Base-by-base conservation (phyloP, 2,888 invertebrate species). In the Andrena flavipes region DNA sequence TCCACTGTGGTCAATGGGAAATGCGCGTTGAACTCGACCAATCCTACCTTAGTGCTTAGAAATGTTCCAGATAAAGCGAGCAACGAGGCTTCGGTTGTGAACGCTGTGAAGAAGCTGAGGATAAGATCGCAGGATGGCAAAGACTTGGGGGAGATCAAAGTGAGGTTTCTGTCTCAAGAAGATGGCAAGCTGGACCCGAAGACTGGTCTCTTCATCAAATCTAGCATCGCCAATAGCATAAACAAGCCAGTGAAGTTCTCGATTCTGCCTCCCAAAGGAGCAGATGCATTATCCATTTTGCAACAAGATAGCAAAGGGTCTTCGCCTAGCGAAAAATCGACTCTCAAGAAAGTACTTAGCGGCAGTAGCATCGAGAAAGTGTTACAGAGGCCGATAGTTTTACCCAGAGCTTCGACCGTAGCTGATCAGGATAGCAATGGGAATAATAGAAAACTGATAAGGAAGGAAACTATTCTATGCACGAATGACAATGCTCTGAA, bases 121-220 rank as follows among this genome's bases (percentile, higher is more conserved):
- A 84, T 93, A 23, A 89, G 89, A 69, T 84, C 88, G 2, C 81
- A 84, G 2, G 87, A 91, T 76, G 93, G 93, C 0, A 88, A 85
- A 60, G 92, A 93, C 69, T 77, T 93, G 0, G 93, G 93, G 10
- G 91, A 93, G 70, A 83, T 92, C 8, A 88, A 92, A 6, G 80
- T 92, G 0, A 71, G 89, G 51, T 64, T 91, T 51, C 48, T 91
- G 16, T 63, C 89, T 1, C 73, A 78, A 5, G 69, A 65, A 1
- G 70, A 85, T 0, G 6, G 35, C 10, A 2, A 59, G 0, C n/a
- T 80, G 3, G 83, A 86, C 42, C 79, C 82, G 0, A 88, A 88
- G 56, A 85, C 85, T 0, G 72, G 90, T 68, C 84, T 77, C 16
- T 54, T 87, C 0, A 30, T 74, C 0, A 89, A 88, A 63, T 29